Percentiles rank a stretch among this genome's conserved stretches.
Conservation (phyloP, 1,140 invertebrate species). For the Meteorus sp. region DNA sequence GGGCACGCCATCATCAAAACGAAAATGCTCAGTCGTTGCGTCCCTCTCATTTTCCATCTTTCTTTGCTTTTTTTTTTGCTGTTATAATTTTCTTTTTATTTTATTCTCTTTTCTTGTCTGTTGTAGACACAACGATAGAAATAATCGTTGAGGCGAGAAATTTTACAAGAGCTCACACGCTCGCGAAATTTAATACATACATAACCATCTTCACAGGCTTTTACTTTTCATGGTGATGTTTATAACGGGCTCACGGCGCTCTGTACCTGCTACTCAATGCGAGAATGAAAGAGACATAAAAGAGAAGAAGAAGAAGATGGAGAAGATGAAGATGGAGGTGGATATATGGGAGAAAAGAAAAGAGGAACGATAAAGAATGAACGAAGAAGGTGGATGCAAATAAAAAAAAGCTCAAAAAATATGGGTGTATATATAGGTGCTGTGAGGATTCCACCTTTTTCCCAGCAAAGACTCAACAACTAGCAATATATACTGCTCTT, state of each 20-base stretch:
- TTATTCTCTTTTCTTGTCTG: no score
- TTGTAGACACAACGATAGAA: no score
- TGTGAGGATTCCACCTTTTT: constrained; percentile 7
- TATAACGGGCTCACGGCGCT: constrained; percentile 13
- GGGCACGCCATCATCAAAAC: constrained; percentile 51
- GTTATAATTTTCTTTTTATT: neutral
- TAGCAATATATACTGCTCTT: constrained; percentile 5
- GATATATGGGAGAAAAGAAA: constrained; percentile 7
- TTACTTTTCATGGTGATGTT: constrained; percentile 23
- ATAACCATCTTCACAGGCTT: no score
- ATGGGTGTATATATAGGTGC: constrained; percentile 2
- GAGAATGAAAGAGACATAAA: constrained; percentile 25
- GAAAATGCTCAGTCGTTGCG: constrained; percentile 38
- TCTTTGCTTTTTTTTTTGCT: constrained; percentile 8
- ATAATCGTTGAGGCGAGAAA: neutral
- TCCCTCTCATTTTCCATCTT: neutral
- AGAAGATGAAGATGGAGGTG: constrained; percentile 9
- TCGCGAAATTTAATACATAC: neutral
- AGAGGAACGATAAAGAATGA: neutral
- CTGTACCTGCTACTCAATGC: neutral
- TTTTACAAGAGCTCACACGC: neutral
- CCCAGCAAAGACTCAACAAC: constrained; percentile 12
- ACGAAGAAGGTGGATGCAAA: constrained; percentile 27
- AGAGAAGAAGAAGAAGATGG: constrained; percentile 1
- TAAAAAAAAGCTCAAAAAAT: constrained; percentile 6